Evolutionary conservation across 2,888 invertebrate genomes (phyloP), one percentile per base, ranked within the genome.

Genomic region (Chloroclysta siterata): DNA sequence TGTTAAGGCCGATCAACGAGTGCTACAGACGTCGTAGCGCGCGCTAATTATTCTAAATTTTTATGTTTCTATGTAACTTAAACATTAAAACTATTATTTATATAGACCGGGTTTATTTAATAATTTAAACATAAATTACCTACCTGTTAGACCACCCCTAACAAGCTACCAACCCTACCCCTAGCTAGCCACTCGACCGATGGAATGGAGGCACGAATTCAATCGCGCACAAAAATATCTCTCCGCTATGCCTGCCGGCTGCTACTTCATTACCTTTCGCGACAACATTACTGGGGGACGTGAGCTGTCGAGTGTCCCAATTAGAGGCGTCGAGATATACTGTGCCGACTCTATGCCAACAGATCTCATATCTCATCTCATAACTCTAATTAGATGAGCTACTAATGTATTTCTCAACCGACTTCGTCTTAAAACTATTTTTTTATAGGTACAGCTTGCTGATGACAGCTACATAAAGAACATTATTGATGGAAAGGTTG

Each of bases 201-300:
- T 44, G 71, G 70, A 71, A 17, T 46, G 71, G 70, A 71, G 63
- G 70, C 67, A 70, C 63, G 60, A 67, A 80, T 63, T 76, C 74
- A 80, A 80, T 77, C 76, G 72, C 65, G 71, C 69, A 72, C 72
- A 74, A 78, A 75, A 74, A 72, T 69, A 69, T 55, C 59, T 57
- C 11, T 11, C 11, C 11, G 11, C 36, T 39, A 39, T 11, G 36
- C 36, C 4, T 44, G 36, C 14, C n/a, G 42, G 11, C 46, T 46
- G 39, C 55, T 58, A 68, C 68, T 72, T 74, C 68, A 70, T 69
- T 76, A 72, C 74, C 72, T 39, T 42, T 44, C 61, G 58, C 70
- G 64, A 68, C 68, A 63, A 65, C 69, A 72, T 74, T 72, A 73
- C 36, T 39, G 11, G 11, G 33, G 36, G 53, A 60, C 69, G 69